Percentiles rank a stretch among this genome's conserved stretches.
phyloP scores from a whole-genome alignment of 2,797 vertebrate genomes.

The Chaetodon trifasciatus region DNA sequence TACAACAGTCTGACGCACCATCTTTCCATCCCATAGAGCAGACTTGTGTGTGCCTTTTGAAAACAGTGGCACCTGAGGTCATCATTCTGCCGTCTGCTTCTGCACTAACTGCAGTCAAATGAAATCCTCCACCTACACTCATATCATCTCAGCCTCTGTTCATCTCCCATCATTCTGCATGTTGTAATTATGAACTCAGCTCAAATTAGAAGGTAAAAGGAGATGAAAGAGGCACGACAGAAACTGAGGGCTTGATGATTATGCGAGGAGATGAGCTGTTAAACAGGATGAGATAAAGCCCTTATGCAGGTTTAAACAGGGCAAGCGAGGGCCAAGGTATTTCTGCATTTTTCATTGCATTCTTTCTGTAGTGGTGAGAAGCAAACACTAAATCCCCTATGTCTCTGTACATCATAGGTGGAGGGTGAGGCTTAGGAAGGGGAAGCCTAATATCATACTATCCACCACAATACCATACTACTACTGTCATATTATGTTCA shows the following conservation, averaged over 20 bases:
- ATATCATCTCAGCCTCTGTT: constrained; percentile 14
- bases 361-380: background rate
- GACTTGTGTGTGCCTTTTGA: background rate
- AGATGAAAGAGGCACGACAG: constrained; percentile 33
- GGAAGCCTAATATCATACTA: no score
- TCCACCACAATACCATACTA: no score
- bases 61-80: background rate
- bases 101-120: constrained; percentile 11
- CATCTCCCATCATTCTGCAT: constrained; percentile 20
- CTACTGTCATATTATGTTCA: no score
- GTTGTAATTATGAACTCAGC: constrained; percentile 49
- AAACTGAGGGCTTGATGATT: constrained; percentile 33
- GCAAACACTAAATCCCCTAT: background rate
- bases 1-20: background rate
- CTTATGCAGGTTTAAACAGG: constrained; percentile 22
- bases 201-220: constrained; percentile 41
- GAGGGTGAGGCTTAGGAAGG: no score
- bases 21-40: background rate
- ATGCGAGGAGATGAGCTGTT: constrained; percentile 35
- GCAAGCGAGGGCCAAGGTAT: background rate
- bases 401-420: background rate
- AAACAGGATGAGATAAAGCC: constrained; percentile 29
- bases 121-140: constrained; percentile 31
- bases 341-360: no score
- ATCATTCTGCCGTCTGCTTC: background rate